phyloP scores from a whole-genome alignment of 2,797 vertebrate genomes.

The Epinephelus coioides region DNA sequence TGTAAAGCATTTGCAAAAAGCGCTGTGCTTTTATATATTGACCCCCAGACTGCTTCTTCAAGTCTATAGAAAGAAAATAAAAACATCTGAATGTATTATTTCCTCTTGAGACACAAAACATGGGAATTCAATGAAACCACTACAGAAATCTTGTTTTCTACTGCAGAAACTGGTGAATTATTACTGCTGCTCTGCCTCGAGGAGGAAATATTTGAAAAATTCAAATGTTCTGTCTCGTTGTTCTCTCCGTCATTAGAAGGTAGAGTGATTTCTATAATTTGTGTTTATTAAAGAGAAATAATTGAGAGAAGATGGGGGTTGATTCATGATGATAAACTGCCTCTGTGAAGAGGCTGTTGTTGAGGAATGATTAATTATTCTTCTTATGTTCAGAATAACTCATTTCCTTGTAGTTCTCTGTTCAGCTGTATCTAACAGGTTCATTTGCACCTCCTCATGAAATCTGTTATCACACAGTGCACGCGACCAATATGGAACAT shows the following conservation, averaged over 20 bases:
- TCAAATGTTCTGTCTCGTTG: slow-evolving; percentile 45
- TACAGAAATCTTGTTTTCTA: slow-evolving; percentile 47
- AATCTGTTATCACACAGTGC: slow-evolving; percentile 66
- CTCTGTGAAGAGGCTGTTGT: slow-evolving; percentile 47
- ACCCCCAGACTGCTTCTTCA: slow-evolving; percentile 27
- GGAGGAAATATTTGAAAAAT: slow-evolving; percentile 58
- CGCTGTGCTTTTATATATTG: background rate
- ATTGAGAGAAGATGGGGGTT: slow-evolving; percentile 17
- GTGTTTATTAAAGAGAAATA: slow-evolving; percentile 39
- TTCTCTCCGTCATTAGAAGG: slow-evolving; percentile 29
- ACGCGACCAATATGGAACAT: slow-evolving; percentile 54
- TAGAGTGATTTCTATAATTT: slow-evolving; percentile 48
- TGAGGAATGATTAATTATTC: slow-evolving; percentile 65
- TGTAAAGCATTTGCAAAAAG: background rate
- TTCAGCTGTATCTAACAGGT: slow-evolving; percentile 61
- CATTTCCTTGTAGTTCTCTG: slow-evolving; percentile 52
- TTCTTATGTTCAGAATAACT: slow-evolving; percentile 47
- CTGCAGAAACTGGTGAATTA: slow-evolving; percentile 54
- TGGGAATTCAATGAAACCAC: slow-evolving; percentile 37
- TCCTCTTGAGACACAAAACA: slow-evolving; percentile 38
- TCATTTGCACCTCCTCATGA: slow-evolving; percentile 63
- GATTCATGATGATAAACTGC: slow-evolving; percentile 52
- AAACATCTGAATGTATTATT: slow-evolving; percentile 38
- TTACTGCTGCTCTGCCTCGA: slow-evolving; percentile 54
- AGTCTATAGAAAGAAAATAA: slow-evolving; percentile 29